Conservation (phyloP, 2,113 vertebrate genomes). For the Grammomys surdaster region DNA sequence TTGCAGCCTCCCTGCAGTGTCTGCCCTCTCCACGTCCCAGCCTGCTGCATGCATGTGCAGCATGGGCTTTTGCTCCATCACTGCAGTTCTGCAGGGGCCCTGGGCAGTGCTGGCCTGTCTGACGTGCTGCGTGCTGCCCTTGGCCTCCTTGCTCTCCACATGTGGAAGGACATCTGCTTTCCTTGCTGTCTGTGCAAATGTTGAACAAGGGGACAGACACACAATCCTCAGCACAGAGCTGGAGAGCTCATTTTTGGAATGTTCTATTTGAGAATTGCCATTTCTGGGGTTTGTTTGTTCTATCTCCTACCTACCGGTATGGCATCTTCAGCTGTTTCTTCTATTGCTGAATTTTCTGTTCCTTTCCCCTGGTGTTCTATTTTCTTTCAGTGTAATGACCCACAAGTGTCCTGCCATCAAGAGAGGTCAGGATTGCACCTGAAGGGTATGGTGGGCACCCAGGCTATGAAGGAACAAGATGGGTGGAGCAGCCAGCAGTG, state of each 20-base stretch:
- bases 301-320: constrained; percentile 53
- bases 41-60: constrained; percentile 81
- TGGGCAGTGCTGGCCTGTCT: fast-evolving
- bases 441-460: background rate
- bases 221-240: constrained; percentile 58
- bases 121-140: background rate
- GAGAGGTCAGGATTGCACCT: constrained; percentile 37
- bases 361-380: constrained; percentile 42
- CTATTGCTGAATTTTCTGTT: constrained; percentile 74
- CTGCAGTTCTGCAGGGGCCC: constrained; percentile 57
- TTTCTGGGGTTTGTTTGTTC: constrained; percentile 64
- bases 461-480: background rate
- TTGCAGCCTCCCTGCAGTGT: constrained; percentile 73
- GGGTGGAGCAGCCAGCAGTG: too few relatives aligned
- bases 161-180: constrained; percentile 76
- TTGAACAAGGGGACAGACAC: constrained; percentile 73
- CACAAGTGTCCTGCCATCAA: constrained; percentile 64
- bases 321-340: constrained; percentile 69
- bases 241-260: constrained; percentile 58
- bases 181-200: constrained; percentile 78
- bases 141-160: fast-evolving
- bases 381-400: constrained; percentile 69
- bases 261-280: constrained; percentile 71
- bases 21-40: constrained; percentile 52
- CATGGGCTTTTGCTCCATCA: constrained; percentile 19